Base-by-base conservation (phyloP, 2,888 invertebrate genomes). In the Pachymerium ferrugineum region DNA sequence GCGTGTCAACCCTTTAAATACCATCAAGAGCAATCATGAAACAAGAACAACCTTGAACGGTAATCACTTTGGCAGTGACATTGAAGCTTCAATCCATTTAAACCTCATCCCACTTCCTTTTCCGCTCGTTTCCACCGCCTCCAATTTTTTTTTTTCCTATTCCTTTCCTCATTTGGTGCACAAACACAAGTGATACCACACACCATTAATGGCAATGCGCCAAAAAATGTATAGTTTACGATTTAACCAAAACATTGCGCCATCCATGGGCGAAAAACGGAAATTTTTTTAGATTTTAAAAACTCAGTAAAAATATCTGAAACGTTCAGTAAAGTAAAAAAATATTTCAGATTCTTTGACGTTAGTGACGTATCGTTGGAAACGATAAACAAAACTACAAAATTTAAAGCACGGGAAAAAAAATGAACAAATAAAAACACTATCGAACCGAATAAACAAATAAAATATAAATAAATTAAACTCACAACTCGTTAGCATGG, bases 11-110 rank as follows among this genome's bases (percentile, higher is more conserved):
- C n/a, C n/a, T n/a, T n/a, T n/a, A n/a, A n/a, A n/a, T n/a, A n/a
- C 62, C 25, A 62, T 62, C 62, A 62, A 62, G 62, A 62, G 62
- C 62, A 62, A 62, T 62, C 62, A 62, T 62, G 12, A 62, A 28
- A 25, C 14, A 62, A 62, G 62, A 25, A 62, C 62, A 62, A 62
- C 62, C 62, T 62, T 62, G 62, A 62, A 62, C 62, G 62, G 62
- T 62, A 62, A 62, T 62, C 62, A 62, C 62, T 62, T 62, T 62
- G 62, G 62, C 62, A 62, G n/a, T 62, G 62, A 62, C 62, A 62
- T 62, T 62, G 62, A 62, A 62, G 28, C 62, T 25, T 62, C 62
- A 62, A 62, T 62, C 62, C 62, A 62, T 62, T 62, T 62, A 62
- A 62, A 62, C 62, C 62, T 62, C 62, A 62, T 62, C 62, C 62